Percentiles rank a stretch among this genome's conserved stretches.
Conservation (phyloP, 1,140 invertebrate species). For the Drosophila nikananu region DNA sequence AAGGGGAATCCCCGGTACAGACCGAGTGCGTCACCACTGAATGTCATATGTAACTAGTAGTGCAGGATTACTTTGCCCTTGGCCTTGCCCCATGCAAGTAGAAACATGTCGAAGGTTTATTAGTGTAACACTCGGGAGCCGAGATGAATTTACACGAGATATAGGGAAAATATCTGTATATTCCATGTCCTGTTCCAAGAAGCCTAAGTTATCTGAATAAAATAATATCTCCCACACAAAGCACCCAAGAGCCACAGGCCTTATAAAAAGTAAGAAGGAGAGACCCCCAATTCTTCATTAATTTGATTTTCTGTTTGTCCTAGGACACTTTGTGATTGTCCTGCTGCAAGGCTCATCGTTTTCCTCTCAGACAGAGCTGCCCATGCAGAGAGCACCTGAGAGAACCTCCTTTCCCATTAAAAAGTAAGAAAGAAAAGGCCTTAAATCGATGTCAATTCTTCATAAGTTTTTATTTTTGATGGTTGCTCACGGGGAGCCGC, state of each 20-base stretch:
- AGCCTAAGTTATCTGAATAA: background rate
- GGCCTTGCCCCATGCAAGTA: background rate
- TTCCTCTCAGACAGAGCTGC: no score
- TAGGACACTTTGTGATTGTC: no score
- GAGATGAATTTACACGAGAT: no score
- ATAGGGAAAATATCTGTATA: no score
- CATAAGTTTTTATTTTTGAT: slow-evolving; percentile 50
- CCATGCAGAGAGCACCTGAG: background rate
- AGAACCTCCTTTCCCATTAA: background rate
- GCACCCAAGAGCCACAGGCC: no score
- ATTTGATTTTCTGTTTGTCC: no score
- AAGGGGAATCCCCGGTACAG: background rate
- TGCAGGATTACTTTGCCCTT: background rate
- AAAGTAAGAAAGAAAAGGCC: background rate
- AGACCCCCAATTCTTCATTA: no score
- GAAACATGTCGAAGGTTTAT: no score
- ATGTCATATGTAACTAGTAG: background rate
- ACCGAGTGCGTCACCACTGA: background rate
- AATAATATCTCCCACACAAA: background rate
- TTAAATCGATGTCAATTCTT: slow-evolving; percentile 17
- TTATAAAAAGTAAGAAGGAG: no score
- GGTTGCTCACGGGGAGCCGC: slow-evolving; percentile 19
- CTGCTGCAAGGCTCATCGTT: no score
- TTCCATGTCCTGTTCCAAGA: background rate
- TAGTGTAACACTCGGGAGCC: no score